These are phyloP conservation scores for Chironomus striatipennis DNA, from an alignment of 1,140 invertebrate species.

Conservation along the genomic window DNA sequence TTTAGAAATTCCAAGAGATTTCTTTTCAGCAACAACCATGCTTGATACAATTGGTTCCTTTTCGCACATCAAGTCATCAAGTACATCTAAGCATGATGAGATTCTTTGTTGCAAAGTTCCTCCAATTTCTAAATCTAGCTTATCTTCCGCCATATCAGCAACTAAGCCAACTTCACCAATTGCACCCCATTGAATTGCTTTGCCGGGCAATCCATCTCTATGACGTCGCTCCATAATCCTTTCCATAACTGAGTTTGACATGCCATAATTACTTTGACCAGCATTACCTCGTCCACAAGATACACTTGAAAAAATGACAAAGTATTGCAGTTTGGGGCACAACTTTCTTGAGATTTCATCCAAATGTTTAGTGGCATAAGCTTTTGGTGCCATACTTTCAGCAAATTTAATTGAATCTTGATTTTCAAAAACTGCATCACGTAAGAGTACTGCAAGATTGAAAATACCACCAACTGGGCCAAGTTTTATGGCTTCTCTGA, in stretches of 20 bases:
- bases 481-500: slow-evolving; percentile 48
- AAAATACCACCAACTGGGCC: slow-evolving; percentile 65
- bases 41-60: slow-evolving; percentile 58
- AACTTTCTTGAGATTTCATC: slow-evolving; percentile 45
- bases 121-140: slow-evolving; percentile 51
- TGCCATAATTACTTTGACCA: slow-evolving; percentile 75
- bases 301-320: slow-evolving; percentile 72
- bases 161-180: slow-evolving; percentile 57
- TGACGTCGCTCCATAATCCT: slow-evolving; percentile 50
- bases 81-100: slow-evolving; percentile 53
- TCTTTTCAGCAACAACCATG: slow-evolving; percentile 61
- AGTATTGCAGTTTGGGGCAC: slow-evolving; percentile 47
- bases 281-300: slow-evolving; percentile 73
- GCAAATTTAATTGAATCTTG: slow-evolving; percentile 47
- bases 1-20: slow-evolving; percentile 42
- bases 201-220: slow-evolving; percentile 45
- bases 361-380: slow-evolving; percentile 45
- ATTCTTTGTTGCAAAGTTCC: slow-evolving; percentile 73
- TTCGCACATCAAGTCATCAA: slow-evolving; percentile 58
- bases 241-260: slow-evolving; percentile 58
- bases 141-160: slow-evolving; percentile 65
- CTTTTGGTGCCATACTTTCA: slow-evolving; percentile 46
- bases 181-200: slow-evolving; percentile 56
- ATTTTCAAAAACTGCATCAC: slow-evolving; percentile 49
- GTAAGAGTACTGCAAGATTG: slow-evolving; percentile 61